These are phyloP conservation scores for Dioctria linearis DNA, from an alignment of 2,888 invertebrate genomes.

Conservation along the genomic window DNA sequence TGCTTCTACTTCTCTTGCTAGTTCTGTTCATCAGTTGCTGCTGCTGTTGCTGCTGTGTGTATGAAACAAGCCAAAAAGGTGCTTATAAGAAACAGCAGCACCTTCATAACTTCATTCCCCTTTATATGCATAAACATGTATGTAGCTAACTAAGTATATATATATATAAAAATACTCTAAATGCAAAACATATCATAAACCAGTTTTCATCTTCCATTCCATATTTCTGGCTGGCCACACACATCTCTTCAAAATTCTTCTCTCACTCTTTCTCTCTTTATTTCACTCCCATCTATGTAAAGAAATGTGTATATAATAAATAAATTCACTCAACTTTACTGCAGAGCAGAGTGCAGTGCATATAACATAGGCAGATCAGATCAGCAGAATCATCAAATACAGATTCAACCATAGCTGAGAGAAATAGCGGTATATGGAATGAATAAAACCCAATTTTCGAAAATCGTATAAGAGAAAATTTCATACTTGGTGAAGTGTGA, in stretches of 20 bases:
- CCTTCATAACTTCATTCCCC: constrained; percentile 10
- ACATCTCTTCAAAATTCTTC: background rate
- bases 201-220: constrained; percentile 39
- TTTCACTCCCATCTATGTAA: background rate
- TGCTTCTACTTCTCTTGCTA: too few species aligned
- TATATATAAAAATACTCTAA: too few species aligned
- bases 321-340: too few species aligned
- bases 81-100: background rate
- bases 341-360: too few species aligned
- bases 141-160: too few species aligned
- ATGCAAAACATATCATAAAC: background rate
- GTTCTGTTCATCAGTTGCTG: too few species aligned
- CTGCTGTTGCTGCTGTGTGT: background rate
- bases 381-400: background rate
- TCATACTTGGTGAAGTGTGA: background rate
- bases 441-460: constrained; percentile 3
- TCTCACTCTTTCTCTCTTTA: constrained; percentile 1
- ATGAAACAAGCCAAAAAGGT: constrained; percentile 6
- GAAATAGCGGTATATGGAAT: background rate
- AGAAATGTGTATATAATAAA: too few species aligned
- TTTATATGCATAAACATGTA: constrained; percentile 7
- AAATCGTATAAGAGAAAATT: constrained; percentile 44
- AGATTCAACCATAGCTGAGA: background rate
- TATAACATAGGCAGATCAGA: background rate
- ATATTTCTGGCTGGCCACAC: background rate